Conservation (phyloP, 2,113 vertebrate species). For the Psilopsiagon aurifrons region DNA sequence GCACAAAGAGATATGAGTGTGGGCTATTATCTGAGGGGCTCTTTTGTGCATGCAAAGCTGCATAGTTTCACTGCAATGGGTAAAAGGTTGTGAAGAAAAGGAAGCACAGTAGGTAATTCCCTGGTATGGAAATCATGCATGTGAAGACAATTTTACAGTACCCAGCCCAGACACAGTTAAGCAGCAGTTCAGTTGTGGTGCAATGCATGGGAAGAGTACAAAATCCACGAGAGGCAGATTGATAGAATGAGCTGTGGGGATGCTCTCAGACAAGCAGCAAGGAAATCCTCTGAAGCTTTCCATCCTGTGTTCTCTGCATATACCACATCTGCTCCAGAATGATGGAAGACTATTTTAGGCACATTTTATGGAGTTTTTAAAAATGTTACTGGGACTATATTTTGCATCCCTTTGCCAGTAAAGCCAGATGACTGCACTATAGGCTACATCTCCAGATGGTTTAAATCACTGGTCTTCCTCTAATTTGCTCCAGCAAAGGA, state of each 20-base stretch:
- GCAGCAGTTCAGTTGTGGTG: background rate
- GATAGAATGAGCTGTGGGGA: background rate
- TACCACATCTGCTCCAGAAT: slow-evolving; percentile 23
- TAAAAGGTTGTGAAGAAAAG: background rate
- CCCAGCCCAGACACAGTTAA: background rate
- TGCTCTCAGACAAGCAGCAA: background rate
- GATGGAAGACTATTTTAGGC: slow-evolving; percentile 35
- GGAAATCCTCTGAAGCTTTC: slow-evolving; percentile 7
- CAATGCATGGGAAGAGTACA: background rate
- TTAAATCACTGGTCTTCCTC: slow-evolving; percentile 56
- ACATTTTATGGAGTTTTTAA: slow-evolving; percentile 65
- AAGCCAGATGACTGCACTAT: slow-evolving; percentile 66
- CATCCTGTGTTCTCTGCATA: background rate
- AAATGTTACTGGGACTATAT: slow-evolving; percentile 59
- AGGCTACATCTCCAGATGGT: slow-evolving; percentile 58
- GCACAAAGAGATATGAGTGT: background rate
- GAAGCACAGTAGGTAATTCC: background rate
- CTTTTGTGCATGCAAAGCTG: background rate
- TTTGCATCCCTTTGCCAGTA: slow-evolving; percentile 58
- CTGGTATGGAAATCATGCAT: background rate
- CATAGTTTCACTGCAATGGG: background rate
- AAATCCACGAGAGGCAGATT: background rate
- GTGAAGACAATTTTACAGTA: background rate
- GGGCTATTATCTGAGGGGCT: background rate
- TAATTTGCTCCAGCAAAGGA: slow-evolving; percentile 61